Evolutionary conservation across 2,797 vertebrate species (phyloP).

Genomic region (Melanotaenia nigrans): DNA sequence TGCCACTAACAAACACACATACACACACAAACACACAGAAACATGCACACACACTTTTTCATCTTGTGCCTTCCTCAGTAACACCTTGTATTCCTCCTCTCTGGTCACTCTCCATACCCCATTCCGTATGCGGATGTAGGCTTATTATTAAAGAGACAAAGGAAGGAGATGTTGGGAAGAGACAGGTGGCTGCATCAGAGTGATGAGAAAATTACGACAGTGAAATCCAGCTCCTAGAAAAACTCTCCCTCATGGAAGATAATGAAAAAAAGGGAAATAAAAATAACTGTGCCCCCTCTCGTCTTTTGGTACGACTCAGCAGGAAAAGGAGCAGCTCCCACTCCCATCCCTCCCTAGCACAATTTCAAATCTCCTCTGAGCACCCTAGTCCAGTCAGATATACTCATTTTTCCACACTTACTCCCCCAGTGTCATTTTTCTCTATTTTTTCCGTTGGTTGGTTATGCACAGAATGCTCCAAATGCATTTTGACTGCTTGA

Average conservation of each 20-base stretch:
- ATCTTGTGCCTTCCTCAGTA: constrained; percentile 53
- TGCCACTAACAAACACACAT: not conserved
- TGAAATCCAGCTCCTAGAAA: constrained; percentile 75
- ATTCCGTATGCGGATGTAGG: constrained; percentile 68
- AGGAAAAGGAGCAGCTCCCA: constrained; percentile 58
- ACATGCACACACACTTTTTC: constrained; percentile 27
- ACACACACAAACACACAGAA: not conserved
- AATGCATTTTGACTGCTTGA: constrained; percentile 74
- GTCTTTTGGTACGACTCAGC: constrained; percentile 70
- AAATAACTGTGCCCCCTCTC: constrained; percentile 70
- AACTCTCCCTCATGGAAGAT: constrained; percentile 55
- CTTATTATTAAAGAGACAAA: constrained; percentile 85
- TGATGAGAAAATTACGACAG: constrained; percentile 83
- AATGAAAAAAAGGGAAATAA: constrained; percentile 65
- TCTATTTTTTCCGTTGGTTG: constrained; percentile 72
- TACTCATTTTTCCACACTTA: constrained; percentile 73
- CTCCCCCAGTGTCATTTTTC: constrained; percentile 76
- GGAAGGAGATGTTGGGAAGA: constrained; percentile 77
- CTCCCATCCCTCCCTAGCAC: constrained; percentile 55
- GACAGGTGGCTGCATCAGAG: constrained; percentile 80
- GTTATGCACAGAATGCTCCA: constrained; percentile 71
- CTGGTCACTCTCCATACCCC: constrained; percentile 64
- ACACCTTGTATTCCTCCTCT: constrained; percentile 69
- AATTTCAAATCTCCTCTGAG: constrained; percentile 74
- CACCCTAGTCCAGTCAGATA: constrained; percentile 68